Conservation (phyloP, 2,797 vertebrate species). For the Phaenicophaeus curvirostris region DNA sequence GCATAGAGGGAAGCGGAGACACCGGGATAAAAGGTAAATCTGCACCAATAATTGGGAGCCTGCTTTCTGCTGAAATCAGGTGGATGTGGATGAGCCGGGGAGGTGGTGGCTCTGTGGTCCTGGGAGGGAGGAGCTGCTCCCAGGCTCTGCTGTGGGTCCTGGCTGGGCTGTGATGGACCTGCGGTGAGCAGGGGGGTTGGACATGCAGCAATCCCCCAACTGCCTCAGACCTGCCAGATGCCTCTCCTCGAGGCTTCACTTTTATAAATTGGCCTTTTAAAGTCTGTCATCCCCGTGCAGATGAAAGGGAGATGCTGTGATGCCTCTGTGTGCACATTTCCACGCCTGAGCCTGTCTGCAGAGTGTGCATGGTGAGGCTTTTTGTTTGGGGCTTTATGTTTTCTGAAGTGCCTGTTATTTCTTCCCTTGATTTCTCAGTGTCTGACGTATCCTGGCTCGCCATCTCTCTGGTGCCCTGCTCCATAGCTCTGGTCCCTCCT, state of each 20-base stretch:
- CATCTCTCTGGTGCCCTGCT: not conserved
- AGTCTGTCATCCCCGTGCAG: conserved; percentile 49
- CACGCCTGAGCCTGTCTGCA: not conserved
- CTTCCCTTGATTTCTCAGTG: not conserved
- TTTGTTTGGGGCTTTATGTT: conserved; percentile 21
- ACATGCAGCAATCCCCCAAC: fast-evolving
- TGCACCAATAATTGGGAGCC: not conserved
- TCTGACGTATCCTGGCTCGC: not conserved
- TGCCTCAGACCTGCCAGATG: conserved; percentile 35
- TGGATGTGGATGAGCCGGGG: fast-evolving
- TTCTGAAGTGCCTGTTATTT: not conserved
- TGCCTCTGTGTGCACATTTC: not conserved
- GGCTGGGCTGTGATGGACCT: not conserved
- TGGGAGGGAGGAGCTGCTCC: fast-evolving
- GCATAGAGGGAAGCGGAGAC: conserved; percentile 13
- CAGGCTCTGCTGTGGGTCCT: not conserved
- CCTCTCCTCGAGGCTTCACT: conserved; percentile 31
- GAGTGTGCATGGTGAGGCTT: not conserved
- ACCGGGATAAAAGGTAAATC: conserved; percentile 45
- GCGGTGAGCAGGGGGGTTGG: not conserved
- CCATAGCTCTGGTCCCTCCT: not conserved
- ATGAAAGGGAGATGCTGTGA: conserved; percentile 46
- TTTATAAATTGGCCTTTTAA: conserved; percentile 63
- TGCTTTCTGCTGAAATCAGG: not conserved
- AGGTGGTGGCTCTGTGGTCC: not conserved